Conservation (phyloP, 2,888 invertebrate species). For the Platycnemis pennipes region DNA sequence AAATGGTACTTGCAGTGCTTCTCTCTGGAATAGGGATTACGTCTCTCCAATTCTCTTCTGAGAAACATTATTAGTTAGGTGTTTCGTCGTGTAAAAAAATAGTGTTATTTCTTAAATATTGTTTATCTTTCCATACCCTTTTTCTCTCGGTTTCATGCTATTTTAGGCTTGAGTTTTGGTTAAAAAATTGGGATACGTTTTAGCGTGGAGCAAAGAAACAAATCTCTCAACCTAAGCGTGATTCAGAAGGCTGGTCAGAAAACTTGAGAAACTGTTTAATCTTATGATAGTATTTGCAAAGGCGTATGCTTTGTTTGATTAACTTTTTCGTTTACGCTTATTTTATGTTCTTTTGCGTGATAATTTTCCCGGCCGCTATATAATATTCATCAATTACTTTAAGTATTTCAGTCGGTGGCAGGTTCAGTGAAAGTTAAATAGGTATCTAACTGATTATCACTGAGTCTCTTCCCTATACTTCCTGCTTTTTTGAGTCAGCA, state of each 20-base stretch:
- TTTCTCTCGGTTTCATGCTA: background rate
- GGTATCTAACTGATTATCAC: too few species aligned
- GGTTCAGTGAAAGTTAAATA: too few species aligned
- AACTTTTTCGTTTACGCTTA: too few species aligned
- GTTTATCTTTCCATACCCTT: background rate
- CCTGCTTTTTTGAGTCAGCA: too few species aligned
- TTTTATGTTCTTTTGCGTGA: too few species aligned
- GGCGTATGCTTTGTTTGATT: background rate
- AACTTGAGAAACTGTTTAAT: background rate
- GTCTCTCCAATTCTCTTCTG: background rate
- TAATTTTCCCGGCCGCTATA: too few species aligned
- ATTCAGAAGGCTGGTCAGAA: background rate
- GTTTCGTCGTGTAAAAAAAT: background rate
- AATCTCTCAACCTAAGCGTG: background rate
- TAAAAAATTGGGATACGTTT: background rate
- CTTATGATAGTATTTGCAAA: background rate
- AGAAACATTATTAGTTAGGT: background rate
- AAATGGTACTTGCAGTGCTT: background rate
- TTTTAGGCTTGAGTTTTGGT: background rate
- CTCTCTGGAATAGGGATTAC: background rate
- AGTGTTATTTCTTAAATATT: background rate
- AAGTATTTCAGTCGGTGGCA: too few species aligned
- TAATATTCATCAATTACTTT: too few species aligned
- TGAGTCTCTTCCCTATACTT: too few species aligned
- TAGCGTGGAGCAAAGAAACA: background rate